Evolutionary conservation across 1,140 invertebrate species (phyloP), one percentile per base, ranked within the genome.

Genomic region (Lepidurus apus): DNA sequence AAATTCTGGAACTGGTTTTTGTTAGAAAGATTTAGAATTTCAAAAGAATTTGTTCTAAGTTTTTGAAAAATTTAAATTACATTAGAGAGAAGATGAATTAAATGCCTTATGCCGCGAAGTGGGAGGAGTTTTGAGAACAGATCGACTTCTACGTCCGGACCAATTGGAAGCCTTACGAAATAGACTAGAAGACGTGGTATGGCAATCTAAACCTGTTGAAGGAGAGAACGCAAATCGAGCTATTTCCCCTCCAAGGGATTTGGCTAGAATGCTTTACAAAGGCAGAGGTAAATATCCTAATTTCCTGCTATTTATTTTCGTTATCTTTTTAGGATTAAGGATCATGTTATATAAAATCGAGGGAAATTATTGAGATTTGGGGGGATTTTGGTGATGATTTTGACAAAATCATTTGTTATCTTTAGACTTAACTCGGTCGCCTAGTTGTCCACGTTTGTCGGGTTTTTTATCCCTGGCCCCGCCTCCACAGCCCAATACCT

Each of bases 21-120:
- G 34, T 4, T 34, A 34, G 34, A 34, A 4, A 2, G 34, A 34
- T 4, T 34, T 34, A 34, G 34, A 34, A 34, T 34, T 34, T 34
- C 3, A 34, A 3, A 34, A 34, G 34, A 34, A 34, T 34, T 34
- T 2, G 34, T 34, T 34, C 2, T 3, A 3, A 34, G 34, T 4
- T 34, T 34, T 34, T 34, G 34, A 34, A 34, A 34, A 34, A 34
- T 34, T 34, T 3, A 34, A 2, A 34, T 13, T 65, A 45, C 74
- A 78, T 79, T 80, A 83, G 82, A 82, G 83, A 78, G 83, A 84
- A 79, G 81, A 81, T 43, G 83, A 84, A 74, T 81, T 84, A 44
- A 78, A 80, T 26, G 79, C 82, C 76, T 79, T 83, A 74, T 83
- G 82, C 77, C 80, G 81, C 11, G 81, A 82, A 42, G 78, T 84